Base-by-base conservation (phyloP, 2,797 vertebrate species). In the Acanthurus leucopareius region DNA sequence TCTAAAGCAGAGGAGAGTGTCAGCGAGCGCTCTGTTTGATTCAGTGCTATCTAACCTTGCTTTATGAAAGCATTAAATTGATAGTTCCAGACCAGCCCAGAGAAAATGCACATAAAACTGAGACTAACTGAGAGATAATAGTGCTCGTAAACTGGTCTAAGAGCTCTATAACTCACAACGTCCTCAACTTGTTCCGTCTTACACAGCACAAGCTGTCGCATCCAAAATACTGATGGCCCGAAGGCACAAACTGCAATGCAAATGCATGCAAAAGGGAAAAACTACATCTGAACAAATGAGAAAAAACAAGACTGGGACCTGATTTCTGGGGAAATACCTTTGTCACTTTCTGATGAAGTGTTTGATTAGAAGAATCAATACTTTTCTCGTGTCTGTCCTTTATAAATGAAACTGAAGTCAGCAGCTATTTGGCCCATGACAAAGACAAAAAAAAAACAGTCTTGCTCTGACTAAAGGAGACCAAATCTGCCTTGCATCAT, bases 61-160 rank as follows among this genome's bases (percentile, higher is more conserved):
- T 96, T 96, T 95, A 96, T 95, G 94, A 94, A 94, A 94, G 93
- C 94, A 95, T 95, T 95, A 97, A 97, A 99, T 97, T 98, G 97
- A 98, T 97, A 97, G 96, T 97, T 96, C 97, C 96, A 96, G 97
- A 97, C 97, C 97, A 96, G 96, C 97, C 97, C 96, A 96, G 95
- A 96, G 97, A 97, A 97, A 97, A 97, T 96, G 96, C 96, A 97
- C 96, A 96, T 96, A 97, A 97, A 98, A 97, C 96, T 95, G 97
- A 96, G 95, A 98, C 97, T 97, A 97, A 98, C 97, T 96, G 92
- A 96, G 95, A 91, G 96, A 95, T 97, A 97, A 96, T 97, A 96
- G 96, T 96, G 96, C 96, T 96, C 96, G 96, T 97, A 97, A 98
- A 97, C 93, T 93, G 94, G 93, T 93, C 91, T 91, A 89, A 92